These are phyloP conservation scores for Arctocebus calabarensis DNA, from an alignment of 2,797 vertebrate genomes.

Conservation along the genomic window DNA sequence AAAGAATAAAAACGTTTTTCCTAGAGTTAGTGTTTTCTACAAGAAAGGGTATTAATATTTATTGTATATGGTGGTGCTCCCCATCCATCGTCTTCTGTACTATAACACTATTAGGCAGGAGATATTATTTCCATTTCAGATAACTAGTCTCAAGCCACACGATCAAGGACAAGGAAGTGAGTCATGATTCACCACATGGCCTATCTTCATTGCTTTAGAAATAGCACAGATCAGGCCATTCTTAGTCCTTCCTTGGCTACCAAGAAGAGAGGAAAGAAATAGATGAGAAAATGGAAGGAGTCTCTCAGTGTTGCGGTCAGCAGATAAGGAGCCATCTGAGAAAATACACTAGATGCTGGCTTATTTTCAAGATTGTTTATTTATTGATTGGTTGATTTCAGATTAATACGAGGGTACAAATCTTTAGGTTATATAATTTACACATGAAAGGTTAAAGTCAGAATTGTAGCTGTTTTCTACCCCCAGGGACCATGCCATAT, in stretches of 20 bases:
- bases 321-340: background rate
- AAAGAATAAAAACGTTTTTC: background rate
- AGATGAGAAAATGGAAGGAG: background rate
- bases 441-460: no score
- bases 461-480: no score
- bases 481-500: no score
- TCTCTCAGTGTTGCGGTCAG: background rate
- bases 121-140: background rate
- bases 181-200: background rate
- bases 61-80: background rate
- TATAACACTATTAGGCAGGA: background rate
- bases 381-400: no score
- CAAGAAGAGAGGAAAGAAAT: background rate
- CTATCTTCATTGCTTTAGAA: background rate
- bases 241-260: background rate
- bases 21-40: background rate
- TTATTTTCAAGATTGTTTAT: no score
- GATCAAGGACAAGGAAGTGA: background rate
- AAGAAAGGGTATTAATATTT: background rate
- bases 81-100: background rate
- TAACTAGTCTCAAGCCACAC: background rate
- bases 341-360: background rate
- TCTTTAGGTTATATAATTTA: no score
- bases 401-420: no score
- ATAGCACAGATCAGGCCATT: background rate